Evolutionary conservation across 2,113 vertebrate genomes (phyloP), one percentile per base, ranked within the genome.

Genomic region (Vombatus ursinus): DNA sequence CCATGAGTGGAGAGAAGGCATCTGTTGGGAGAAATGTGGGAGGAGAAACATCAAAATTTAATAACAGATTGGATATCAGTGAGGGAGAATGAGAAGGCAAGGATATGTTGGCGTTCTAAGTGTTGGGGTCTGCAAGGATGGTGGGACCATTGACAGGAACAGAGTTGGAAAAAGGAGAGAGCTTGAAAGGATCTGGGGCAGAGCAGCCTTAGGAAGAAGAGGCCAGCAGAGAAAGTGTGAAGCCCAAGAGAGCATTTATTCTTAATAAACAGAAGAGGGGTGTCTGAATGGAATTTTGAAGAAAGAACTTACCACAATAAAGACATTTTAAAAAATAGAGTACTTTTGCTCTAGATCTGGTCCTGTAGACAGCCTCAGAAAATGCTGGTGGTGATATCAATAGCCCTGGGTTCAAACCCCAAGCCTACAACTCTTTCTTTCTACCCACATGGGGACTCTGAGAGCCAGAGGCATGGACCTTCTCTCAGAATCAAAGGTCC

Each of bases 1-100:
- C 2, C 68, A 84, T 22, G n/a, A 44, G 68, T 84, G 19, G 3
- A 44, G 19, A 84, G n/a, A 84, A 44, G 68, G 68, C 37, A n/a
- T 44, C 37, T 44, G 37, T 44, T 23, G n/a, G 37, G 68, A 84
- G n/a, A 84, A 84, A 23, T 84, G 37, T 44, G 14, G 48, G 9
- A 90, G 10, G 90, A 44, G n/a, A 84, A 84, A 44, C 68, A 22
- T 44, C 68, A 84, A n/a, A n/a, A 23, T 23, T 44, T 84, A 19
- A 23, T n/a, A 84, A 22, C 1, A 1, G 37, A n/a, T 44, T 44
- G 0, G 7, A 84, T 44, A 44, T 90, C 3, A 2, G 25, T 48
- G 47, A 50, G 90, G 48, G 48, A 31, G 19, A 14, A 4, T 0
- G 0, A 23, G 37, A 24, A 47, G 31, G 5, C 5, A n/a, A 68